A percentile compares a stretch with the other conserved stretches of the same genome.
These are phyloP conservation scores for Pachycephala philippinensis DNA, from an alignment of 2,113 vertebrate species.

Conservation along the genomic window DNA sequence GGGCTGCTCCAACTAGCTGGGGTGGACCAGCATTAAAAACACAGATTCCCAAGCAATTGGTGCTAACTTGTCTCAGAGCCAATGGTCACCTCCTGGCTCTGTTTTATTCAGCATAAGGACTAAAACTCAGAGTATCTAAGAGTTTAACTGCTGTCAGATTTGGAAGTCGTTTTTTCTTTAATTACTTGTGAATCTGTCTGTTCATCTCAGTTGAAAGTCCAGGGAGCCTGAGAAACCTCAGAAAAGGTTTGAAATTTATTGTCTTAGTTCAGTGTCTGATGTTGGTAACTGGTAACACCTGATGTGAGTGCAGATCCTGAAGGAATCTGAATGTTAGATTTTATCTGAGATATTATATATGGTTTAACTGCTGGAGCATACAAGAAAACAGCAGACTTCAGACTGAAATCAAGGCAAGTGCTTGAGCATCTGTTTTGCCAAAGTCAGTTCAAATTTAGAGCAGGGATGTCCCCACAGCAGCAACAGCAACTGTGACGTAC, in stretches of 20 bases:
- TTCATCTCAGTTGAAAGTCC: not conserved
- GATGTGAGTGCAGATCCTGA: not conserved
- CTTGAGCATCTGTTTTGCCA: not conserved
- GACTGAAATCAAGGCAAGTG: not conserved
- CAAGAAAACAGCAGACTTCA: not conserved
- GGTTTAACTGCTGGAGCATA: not conserved
- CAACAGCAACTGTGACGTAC: not conserved
- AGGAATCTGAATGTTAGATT: not conserved
- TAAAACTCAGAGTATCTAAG: not conserved
- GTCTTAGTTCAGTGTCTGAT: not conserved
- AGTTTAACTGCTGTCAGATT: not conserved
- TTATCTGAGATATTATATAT: not conserved
- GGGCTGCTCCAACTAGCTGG: not conserved
- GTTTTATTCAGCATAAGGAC: not conserved
- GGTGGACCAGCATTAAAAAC: not conserved
- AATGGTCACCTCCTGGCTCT: not conserved
- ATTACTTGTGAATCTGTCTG: not conserved
- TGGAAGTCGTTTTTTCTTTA: not conserved
- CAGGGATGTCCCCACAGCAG: not conserved
- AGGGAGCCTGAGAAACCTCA: not conserved
- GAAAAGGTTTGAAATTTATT: not conserved
- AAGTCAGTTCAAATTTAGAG: not conserved
- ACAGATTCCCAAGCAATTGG: rapidly evolving
- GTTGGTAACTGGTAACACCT: not conserved
- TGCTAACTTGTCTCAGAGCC: not conserved